Evolutionary conservation across 64 coral and sea anemone genomes (phyloP).

Genomic region (Montipora cactus): DNA sequence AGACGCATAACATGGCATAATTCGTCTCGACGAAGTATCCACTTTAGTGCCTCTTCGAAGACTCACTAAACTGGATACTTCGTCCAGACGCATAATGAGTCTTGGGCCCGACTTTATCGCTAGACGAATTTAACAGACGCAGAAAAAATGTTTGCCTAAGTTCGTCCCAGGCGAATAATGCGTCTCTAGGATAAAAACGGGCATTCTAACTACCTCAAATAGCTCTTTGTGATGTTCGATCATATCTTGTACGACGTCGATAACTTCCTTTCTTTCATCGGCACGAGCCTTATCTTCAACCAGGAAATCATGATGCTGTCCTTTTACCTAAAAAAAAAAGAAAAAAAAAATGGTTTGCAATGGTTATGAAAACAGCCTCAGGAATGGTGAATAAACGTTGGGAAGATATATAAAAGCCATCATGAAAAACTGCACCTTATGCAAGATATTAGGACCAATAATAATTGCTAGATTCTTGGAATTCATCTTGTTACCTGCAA

Average conservation of each 20-base stretch:
- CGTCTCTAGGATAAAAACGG: too few species aligned
- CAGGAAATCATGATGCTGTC: constrained; percentile 82
- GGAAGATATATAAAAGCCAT: too few species aligned
- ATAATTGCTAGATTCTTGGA: constrained; percentile 92
- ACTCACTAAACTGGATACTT: too few species aligned
- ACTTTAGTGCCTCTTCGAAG: too few species aligned
- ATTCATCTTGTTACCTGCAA: constrained; percentile 97
- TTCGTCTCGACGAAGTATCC: too few species aligned
- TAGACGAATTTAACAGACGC: too few species aligned
- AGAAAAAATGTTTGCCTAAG: too few species aligned
- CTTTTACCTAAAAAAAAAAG: constrained; percentile 72
- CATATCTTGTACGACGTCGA: constrained; percentile 92
- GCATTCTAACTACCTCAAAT: constrained; percentile 60
- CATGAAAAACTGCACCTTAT: constrained; percentile 70
- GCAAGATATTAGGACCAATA: constrained; percentile 97
- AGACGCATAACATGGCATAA: too few species aligned
- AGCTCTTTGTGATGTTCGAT: constrained; percentile 84
- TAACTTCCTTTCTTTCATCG: constrained; percentile 94
- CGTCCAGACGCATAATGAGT: too few species aligned
- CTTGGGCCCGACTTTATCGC: too few species aligned
- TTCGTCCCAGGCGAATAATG: too few species aligned
- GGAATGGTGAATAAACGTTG: neutral
- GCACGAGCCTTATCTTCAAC: constrained; percentile 92
- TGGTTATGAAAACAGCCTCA: neutral
- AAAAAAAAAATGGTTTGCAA: neutral